Evolutionary conservation across 1,140 invertebrate species (phyloP).

Genomic region (Cheumatopsyche charites): DNA sequence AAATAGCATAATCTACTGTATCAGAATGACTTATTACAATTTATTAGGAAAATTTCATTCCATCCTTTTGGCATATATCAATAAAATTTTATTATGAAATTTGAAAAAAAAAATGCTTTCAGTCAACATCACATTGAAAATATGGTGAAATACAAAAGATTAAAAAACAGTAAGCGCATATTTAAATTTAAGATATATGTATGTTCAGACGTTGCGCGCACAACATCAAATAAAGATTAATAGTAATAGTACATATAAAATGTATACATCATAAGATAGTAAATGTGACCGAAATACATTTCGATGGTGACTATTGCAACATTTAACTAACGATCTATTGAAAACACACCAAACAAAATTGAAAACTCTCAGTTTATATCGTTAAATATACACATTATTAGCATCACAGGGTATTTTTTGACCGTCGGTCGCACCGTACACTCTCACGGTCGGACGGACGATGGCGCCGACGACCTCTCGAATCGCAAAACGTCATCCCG

Average conservation of each 20-base stretch:
- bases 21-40: no score
- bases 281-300: background rate
- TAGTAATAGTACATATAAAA: conserved; percentile 12
- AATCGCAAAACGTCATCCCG: background rate
- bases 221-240: background rate
- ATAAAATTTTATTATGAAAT: no score
- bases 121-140: no score
- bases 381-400: conserved; percentile 1
- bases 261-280: conserved; percentile 11
- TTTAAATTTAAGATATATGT: background rate
- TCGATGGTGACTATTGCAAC: no score
- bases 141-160: background rate
- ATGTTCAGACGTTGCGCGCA: background rate
- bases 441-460: no score
- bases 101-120: no score
- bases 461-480: no score
- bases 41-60: no score
- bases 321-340: no score
- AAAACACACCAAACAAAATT: no score
- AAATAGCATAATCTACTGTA: no score
- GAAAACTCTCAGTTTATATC: background rate
- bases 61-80: no score
- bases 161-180: background rate
- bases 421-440: background rate
- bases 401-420: background rate